Conservation (phyloP, 2,797 vertebrate species). For the Poeciliopsis presidionis region DNA sequence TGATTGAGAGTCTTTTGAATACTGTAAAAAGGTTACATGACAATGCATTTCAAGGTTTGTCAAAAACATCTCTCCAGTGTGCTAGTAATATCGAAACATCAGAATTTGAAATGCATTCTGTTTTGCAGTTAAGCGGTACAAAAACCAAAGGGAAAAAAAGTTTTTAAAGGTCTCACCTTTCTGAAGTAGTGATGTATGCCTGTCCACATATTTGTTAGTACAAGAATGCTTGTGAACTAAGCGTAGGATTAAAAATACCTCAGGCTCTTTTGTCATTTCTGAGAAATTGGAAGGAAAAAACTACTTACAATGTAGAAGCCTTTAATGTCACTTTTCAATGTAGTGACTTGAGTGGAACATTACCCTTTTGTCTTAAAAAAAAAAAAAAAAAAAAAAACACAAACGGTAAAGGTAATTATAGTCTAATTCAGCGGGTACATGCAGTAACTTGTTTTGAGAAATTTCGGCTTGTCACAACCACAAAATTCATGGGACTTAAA, state of each 20-base stretch:
- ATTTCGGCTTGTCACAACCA: background rate
- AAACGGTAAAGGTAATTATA: background rate
- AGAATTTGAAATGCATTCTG: conserved; percentile 1
- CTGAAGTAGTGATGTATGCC: background rate
- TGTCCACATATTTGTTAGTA: background rate
- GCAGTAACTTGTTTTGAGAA: background rate
- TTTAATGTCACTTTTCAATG: background rate
- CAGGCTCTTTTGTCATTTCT: background rate
- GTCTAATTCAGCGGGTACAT: background rate
- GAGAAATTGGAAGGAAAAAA: background rate
- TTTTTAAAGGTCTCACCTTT: conserved; percentile 22
- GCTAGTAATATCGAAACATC: conserved; percentile 1
- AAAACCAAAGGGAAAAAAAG: conserved; percentile 1
- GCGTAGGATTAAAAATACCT: background rate
- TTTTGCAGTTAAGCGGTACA: conserved; percentile 8
- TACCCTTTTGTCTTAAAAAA: background rate
- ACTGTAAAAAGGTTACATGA: background rate
- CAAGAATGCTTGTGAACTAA: background rate
- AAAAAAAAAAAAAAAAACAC: too few species aligned
- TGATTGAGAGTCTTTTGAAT: conserved; percentile 10
- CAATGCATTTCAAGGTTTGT: conserved; percentile 4
- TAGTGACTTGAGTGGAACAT: background rate
- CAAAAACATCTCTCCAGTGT: conserved; percentile 12
- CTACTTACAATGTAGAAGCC: background rate
- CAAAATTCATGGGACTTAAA: background rate